Base-by-base conservation (phyloP, 2,113 vertebrate genomes). In the Ailurus styani region DNA sequence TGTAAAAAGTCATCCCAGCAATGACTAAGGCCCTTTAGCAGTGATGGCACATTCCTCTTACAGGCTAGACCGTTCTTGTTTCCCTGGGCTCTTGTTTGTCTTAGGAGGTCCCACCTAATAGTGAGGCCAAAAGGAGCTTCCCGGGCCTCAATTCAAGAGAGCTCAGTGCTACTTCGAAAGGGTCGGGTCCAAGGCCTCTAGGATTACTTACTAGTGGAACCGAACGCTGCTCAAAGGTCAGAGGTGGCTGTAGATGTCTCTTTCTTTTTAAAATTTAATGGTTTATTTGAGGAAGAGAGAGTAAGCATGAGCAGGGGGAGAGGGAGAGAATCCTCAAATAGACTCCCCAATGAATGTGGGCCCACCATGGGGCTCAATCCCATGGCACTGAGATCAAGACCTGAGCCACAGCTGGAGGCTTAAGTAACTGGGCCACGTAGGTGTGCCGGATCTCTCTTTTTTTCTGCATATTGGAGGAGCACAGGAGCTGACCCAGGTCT, bases 381-480 rank as follows among this genome's bases (percentile, higher is more conserved):
- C n/a, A n/a, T 17, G 7, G 18, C 34, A n/a, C 66, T 21, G 66
- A 37, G 66, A 68, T 68, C 34, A 68, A 0, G 4, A 37, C 18
- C 4, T 21, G 66, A 68, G 18, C 18, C 66, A 68, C 34, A 68
- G 66, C 11, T 68, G 66, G 34, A 68, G 66, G 34, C 34, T 68
- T 37, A 20, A 68, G 2, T 0, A 7, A 37, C 34, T 21, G 18
- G 29, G n/a, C n/a, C 34, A 68, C 8, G 3, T 34, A n/a, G 18
- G 66, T 68, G 66, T 68, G 17, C 66, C n/a, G 37, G 17, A 68
- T 60, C 20, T 72, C 31, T 73, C 1, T 62, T 14, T 62, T 45
- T 31, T 18, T 2, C 77, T 64, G 17, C 2, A 25, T 27, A 9
- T 52, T 54, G 17, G 77, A 72, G 75, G 34, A 77, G 7, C 27